Evolutionary conservation across 2,888 invertebrate genomes (phyloP), one percentile per base, ranked within the genome.

Genomic region (Agrenia bidenticulata): DNA sequence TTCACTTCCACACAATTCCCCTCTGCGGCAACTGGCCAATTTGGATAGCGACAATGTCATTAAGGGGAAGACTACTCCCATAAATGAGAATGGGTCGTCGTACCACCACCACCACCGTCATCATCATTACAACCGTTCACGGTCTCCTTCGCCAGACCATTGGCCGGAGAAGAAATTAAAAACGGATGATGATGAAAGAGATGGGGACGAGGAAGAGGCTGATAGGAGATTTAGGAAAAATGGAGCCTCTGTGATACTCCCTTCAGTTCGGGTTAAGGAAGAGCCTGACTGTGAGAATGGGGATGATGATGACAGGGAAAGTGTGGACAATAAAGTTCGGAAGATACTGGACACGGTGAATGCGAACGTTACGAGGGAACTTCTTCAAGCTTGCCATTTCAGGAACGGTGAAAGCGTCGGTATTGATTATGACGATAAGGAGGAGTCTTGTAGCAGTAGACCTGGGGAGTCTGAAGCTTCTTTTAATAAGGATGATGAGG

Each of bases 281-380:
- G 24, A 24, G 21, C 42, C 26, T 7, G 56, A 56, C 24, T 56
- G 57, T 55, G 61, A 70, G 19, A 73, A 69, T 45, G 74, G 72
- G 26, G 70, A 24, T 19, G 13, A 11, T 15, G 69, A 64, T 32
- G 39, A 64, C 45, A 53, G 63, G 58, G 27, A 66, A 80, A 61
- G 80, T 84, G 26, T 84, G 54, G 74, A 74, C 69, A 73, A 76
- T 72, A 78, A 77, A 37, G 88, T 89, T 42, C 87, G 89, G 78
- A 84, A 87, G 63, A 87, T 90, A 75, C 80, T 89, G 74, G 88
- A 89, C 78, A 88, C 88, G 11, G 89, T 90, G 15, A 32, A 9
- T 27, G 85, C 88, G 15, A 87, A 87, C 0, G 89, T 89, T 17
- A 88, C 88, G 11, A 88, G 88, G 80, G 88, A 89, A 78, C 82